A percentile compares a stretch with the other conserved stretches of the same genome.
Conservation (phyloP, 2,797 vertebrate species). For the Eurystomus glaucurus region DNA sequence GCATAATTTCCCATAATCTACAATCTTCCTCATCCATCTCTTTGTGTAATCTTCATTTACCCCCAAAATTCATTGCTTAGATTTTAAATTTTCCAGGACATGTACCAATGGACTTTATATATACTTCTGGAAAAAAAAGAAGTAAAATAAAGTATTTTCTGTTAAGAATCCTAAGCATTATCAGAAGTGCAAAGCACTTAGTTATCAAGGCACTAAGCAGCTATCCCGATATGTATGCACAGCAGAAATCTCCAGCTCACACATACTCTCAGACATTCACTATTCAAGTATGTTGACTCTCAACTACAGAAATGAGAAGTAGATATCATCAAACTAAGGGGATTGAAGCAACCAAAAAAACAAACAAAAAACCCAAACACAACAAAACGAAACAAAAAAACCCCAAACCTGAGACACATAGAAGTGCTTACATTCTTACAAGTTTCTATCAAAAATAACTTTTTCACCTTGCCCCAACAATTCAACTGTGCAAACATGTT, state of each 20-base stretch:
- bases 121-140: neutral
- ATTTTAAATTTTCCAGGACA: neutral
- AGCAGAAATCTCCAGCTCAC: neutral
- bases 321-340: neutral
- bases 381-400: neutral
- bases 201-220: neutral
- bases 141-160: neutral
- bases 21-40: neutral
- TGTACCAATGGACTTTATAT: neutral
- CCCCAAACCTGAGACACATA: no score
- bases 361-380: no score
- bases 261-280: neutral
- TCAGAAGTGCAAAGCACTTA: neutral
- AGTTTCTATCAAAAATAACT: neutral
- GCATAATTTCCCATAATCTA: neutral
- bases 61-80: neutral
- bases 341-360: neutral
- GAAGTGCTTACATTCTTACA: neutral
- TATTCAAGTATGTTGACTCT: neutral
- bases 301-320: neutral
- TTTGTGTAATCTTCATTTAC: neutral
- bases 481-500: neutral
- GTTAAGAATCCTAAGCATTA: neutral
- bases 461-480: neutral
- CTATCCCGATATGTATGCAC: neutral